Percentiles rank a stretch among this genome's conserved stretches.
Conservation (phyloP, 2,797 vertebrate species). For the Bovichtus variegatus region DNA sequence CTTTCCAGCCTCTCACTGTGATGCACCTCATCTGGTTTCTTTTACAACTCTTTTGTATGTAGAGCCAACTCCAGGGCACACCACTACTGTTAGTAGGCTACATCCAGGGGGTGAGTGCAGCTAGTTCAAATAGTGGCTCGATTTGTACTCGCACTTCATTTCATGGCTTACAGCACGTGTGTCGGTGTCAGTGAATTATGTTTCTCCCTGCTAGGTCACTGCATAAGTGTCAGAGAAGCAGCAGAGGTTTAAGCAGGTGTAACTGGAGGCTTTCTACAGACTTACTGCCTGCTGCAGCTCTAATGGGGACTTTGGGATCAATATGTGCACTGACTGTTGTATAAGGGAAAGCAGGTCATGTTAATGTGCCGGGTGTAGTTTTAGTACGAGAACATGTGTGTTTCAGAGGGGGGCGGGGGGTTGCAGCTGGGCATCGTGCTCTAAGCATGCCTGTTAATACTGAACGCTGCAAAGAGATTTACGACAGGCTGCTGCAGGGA, state of each 20-base stretch:
- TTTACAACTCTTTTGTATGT: conserved; percentile 50
- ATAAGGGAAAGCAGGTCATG: conserved; percentile 68
- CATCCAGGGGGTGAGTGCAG: conserved; percentile 4
- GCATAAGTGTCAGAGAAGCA: conserved; percentile 26
- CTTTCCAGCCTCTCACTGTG: conserved; percentile 65
- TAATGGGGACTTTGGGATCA: conserved; percentile 68
- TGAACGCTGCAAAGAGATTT: conserved; percentile 72
- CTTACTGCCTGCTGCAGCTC: conserved; percentile 52
- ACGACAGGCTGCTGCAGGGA: conserved; percentile 69
- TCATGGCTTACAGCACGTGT: conserved; percentile 30
- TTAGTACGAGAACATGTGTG: conserved; percentile 55
- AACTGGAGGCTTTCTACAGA: conserved; percentile 49
- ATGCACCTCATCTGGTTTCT: conserved; percentile 74
- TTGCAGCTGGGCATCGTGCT: conserved; percentile 70
- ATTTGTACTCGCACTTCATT: conserved; percentile 41
- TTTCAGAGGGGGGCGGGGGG: conserved; percentile 13
- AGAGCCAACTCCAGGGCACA: conserved; percentile 40
- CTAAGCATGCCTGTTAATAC: conserved; percentile 64
- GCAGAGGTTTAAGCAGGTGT: conserved; percentile 61
- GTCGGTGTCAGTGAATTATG: conserved; percentile 51
- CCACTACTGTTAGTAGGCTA: background rate
- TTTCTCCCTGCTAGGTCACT: conserved; percentile 39
- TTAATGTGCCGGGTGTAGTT: conserved; percentile 60
- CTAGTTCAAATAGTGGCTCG: conserved; percentile 34
- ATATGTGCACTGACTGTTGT: conserved; percentile 66